Conservation (phyloP, 2,113 vertebrate species). For the Rhinolophus sinicus region DNA sequence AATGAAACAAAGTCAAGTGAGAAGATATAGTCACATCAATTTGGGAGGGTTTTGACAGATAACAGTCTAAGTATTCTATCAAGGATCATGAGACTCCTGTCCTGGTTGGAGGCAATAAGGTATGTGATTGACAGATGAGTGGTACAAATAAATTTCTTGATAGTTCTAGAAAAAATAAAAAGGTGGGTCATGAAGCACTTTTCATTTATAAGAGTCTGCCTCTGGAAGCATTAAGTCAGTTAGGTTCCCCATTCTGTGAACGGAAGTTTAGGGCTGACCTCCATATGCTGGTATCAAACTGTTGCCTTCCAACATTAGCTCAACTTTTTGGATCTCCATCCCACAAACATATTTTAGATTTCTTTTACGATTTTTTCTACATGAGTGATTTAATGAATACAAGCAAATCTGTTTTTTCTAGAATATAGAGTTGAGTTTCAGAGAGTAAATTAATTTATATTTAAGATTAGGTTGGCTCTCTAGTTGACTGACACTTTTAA, state of each 20-base stretch:
- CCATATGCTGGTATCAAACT: background rate
- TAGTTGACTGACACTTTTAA: background rate
- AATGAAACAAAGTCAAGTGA: background rate
- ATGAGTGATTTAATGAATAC: background rate
- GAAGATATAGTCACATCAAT: background rate
- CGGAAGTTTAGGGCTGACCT: background rate
- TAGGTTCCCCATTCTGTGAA: too few relatives aligned
- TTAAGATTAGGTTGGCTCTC: background rate
- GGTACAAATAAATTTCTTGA: background rate
- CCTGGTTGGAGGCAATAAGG: background rate
- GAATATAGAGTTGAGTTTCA: background rate
- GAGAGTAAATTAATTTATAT: background rate
- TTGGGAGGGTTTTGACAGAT: accelerated
- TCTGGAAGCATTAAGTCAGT: background rate
- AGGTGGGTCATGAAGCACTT: background rate
- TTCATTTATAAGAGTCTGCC: background rate
- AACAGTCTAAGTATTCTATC: background rate
- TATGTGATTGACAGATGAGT: background rate
- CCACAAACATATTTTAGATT: background rate
- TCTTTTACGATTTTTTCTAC: background rate
- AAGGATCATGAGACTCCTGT: background rate
- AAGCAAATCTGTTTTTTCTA: background rate
- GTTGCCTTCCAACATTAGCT: background rate
- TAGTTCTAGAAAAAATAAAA: background rate
- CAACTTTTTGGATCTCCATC: background rate